These are phyloP conservation scores for Lysandra coridon DNA, from an alignment of 2,888 invertebrate genomes.

Conservation along the genomic window DNA sequence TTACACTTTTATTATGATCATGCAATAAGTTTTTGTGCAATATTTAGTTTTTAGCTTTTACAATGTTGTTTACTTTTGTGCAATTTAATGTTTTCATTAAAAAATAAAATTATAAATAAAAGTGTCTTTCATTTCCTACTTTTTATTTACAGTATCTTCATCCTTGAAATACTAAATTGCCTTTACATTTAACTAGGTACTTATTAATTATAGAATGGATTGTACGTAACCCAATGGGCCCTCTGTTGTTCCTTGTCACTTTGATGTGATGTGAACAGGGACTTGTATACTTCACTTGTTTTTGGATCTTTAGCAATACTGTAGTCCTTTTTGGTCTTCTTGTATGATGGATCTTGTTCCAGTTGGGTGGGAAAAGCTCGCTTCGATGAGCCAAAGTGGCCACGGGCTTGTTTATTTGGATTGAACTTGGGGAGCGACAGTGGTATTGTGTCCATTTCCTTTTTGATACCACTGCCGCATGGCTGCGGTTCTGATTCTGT, in stretches of 20 bases:
- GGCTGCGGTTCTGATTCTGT: constrained; percentile 65
- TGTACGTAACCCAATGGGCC: constrained; percentile 99
- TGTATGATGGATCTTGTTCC: constrained; percentile 84
- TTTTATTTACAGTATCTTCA: not conserved
- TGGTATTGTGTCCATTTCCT: constrained; percentile 72
- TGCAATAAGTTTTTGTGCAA: constrained; percentile 50
- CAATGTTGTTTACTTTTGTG: constrained; percentile 27
- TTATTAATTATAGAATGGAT: constrained; percentile 93
- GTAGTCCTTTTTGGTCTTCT: constrained; percentile 89
- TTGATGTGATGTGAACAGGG: constrained; percentile 94
- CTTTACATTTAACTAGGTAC: not conserved
- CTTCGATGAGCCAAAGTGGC: constrained; percentile 71
- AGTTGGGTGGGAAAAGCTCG: constrained; percentile 62
- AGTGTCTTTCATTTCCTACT: not conserved
- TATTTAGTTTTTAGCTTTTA: constrained; percentile 44
- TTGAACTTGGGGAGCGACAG: constrained; percentile 69
- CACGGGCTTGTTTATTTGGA: constrained; percentile 65
- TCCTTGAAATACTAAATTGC: not conserved
- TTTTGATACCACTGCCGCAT: constrained; percentile 58
- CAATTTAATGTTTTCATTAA: constrained; percentile 1
- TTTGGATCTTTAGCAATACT: constrained; percentile 95
- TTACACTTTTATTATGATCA: constrained; percentile 7
- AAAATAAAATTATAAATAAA: not conserved
- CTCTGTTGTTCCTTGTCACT: constrained; percentile 92
- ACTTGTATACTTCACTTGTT: constrained; percentile 95